A percentile compares a stretch with the other conserved stretches of the same genome.
These are phyloP conservation scores for Dyspetes luteomarginatus DNA, from an alignment of 2,888 invertebrate genomes.

Conservation along the genomic window DNA sequence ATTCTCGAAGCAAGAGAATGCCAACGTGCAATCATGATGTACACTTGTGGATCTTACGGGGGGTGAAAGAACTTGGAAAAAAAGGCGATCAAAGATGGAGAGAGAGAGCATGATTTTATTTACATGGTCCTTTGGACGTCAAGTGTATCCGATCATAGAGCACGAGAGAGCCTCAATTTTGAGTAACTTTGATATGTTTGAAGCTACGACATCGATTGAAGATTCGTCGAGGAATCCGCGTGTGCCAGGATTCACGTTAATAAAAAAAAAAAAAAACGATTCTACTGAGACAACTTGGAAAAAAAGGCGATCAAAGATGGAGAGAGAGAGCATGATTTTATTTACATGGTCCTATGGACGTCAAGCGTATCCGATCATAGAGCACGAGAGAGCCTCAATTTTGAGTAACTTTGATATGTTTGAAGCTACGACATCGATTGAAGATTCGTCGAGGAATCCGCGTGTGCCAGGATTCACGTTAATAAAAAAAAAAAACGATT, in stretches of 20 bases:
- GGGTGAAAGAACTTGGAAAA: background rate
- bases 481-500: background rate
- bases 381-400: background rate
- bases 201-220: too few relatives aligned
- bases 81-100: background rate
- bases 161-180: background rate
- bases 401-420: too few relatives aligned
- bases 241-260: background rate
- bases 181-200: too few relatives aligned
- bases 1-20: conserved; percentile 1
- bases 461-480: background rate
- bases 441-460: too few relatives aligned
- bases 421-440: too few relatives aligned
- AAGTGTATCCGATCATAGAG: too few relatives aligned
- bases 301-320: background rate
- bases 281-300: background rate
- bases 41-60: background rate
- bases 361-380: too few relatives aligned
- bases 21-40: conserved; percentile 1
- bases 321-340: conserved; percentile 14
- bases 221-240: too few relatives aligned
- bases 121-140: too few relatives aligned
- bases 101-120: conserved; percentile 20
- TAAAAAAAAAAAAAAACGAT: background rate
- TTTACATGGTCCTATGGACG: too few relatives aligned